Evolutionary conservation across 2,797 vertebrate genomes (phyloP).

Genomic region (Manis javanica): DNA sequence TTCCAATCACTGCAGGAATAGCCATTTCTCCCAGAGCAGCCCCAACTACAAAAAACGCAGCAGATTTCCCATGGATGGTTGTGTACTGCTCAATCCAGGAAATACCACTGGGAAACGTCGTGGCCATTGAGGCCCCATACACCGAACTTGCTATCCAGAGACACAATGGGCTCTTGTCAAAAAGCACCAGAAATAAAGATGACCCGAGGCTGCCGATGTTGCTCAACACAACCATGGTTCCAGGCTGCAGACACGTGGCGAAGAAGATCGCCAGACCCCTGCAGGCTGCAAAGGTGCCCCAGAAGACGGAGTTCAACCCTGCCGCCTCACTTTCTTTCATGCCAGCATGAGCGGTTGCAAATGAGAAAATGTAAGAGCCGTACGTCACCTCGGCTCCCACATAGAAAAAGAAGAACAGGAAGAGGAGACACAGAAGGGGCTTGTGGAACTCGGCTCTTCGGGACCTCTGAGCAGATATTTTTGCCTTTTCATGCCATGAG

Average conservation of each 20-base stretch:
- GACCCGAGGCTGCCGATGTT: slow-evolving; percentile 89
- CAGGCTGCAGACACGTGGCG: slow-evolving; percentile 90
- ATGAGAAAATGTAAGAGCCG: slow-evolving; percentile 94
- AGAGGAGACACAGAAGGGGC: slow-evolving; percentile 90
- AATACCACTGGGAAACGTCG: slow-evolving; percentile 95
- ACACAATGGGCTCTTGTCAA: slow-evolving; percentile 73
- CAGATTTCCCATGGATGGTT: slow-evolving; percentile 88
- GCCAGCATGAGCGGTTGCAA: slow-evolving; percentile 86
- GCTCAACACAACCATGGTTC: slow-evolving; percentile 93
- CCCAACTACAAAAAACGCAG: slow-evolving; percentile 92
- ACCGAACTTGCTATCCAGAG: slow-evolving; percentile 91
- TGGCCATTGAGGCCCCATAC: slow-evolving; percentile 95
- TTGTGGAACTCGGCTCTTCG: slow-evolving; percentile 89
- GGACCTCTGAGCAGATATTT: slow-evolving; percentile 76
- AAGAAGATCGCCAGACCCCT: slow-evolving; percentile 93
- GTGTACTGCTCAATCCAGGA: slow-evolving; percentile 98
- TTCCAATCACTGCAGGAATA: slow-evolving; percentile 90
- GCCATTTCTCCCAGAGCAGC: slow-evolving; percentile 95
- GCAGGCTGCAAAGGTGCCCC: slow-evolving; percentile 92
- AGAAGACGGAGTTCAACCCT: slow-evolving; percentile 94
- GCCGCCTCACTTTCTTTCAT: slow-evolving; percentile 90
- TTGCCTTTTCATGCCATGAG: slow-evolving; percentile 78
- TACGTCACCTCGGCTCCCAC: slow-evolving; percentile 96
- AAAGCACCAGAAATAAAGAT: slow-evolving; percentile 89
- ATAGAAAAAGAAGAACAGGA: slow-evolving; percentile 94